Percentiles rank a stretch among this genome's conserved stretches.
phyloP scores from a whole-genome alignment of 2,888 invertebrate genomes.

The Eupelmus urozonus region DNA sequence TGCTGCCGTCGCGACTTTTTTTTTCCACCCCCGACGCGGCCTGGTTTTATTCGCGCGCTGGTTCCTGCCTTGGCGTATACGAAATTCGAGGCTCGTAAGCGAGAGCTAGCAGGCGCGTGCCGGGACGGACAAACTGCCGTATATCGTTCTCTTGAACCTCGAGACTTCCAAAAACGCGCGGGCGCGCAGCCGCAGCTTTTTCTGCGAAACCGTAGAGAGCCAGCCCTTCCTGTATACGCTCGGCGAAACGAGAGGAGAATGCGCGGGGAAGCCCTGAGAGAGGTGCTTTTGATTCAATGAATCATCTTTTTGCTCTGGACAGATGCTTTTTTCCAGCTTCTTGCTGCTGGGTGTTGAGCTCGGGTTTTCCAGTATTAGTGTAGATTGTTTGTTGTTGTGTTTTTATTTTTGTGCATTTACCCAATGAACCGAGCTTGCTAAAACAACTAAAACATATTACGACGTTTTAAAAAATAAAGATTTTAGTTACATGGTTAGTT shows the following conservation, averaged over 20 bases:
- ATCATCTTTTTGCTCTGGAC: not conserved
- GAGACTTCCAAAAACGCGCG: slow-evolving; percentile 12
- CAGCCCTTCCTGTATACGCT: not conserved
- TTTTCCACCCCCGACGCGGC: not conserved
- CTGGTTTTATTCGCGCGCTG: slow-evolving; percentile 13
- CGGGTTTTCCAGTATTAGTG: too few species aligned
- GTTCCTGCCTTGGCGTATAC: not conserved
- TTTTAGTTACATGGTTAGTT: too few species aligned
- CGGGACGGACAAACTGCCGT: slow-evolving; percentile 10
- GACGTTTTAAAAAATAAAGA: too few species aligned
- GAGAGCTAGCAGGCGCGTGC: slow-evolving; percentile 4
- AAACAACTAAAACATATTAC: too few species aligned
- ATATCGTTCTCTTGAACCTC: not conserved
- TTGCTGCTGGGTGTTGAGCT: too few species aligned
- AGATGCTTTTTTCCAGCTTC: not conserved
- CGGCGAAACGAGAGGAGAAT: slow-evolving; percentile 17
- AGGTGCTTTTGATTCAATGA: slow-evolving; percentile 27
- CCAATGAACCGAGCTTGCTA: too few species aligned
- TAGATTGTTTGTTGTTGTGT: too few species aligned
- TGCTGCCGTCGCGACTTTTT: not conserved
- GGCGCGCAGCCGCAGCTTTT: not conserved
- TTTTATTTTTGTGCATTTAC: too few species aligned
- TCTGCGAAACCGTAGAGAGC: not conserved
- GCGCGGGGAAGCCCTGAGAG: not conserved
- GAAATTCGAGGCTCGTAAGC: slow-evolving; percentile 35